Evolutionary conservation across 2,797 vertebrate species (phyloP), one percentile per base, ranked within the genome.

Genomic region (Prunella strophiata): DNA sequence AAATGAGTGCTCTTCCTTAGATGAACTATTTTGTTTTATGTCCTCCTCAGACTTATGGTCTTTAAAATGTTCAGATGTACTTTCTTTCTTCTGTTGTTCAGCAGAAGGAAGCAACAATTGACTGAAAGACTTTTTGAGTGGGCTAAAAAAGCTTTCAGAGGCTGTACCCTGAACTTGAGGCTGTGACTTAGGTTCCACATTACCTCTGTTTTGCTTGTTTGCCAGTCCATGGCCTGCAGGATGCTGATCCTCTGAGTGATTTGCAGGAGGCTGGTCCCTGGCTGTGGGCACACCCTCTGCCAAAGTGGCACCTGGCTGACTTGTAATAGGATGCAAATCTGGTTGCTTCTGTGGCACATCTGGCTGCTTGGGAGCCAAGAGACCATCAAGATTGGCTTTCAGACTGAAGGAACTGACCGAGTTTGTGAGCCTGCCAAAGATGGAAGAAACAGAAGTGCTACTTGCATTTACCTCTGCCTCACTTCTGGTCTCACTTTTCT

Each of bases 121-220:
- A 97, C 98, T 99, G 72, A 99, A 96, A 34, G 99, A 99, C 91
- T 98, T 99, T 85, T 98, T 99, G 30, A 99, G 98, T 17, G 99
- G 99, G 70, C 97, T 98, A 86, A 99, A 98, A 88, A 99, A 98
- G 91, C 91, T 91, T 80, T 95, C 97, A 88, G 94, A 68, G 63
- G 95, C 54, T 66, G 85, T 91, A 70, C 68, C 26, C 29, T 85
- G 94, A 61, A 91, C 93, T 76, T 89, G 73, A n/a, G 78, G 57
- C 13, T 89, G 92, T 66, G 82, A 54, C 63, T 79, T 70, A 63
- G 42, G 3, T 52, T 96, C 96, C 40, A 63, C 81, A 70, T 76
- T 70, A 32, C 8, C 38, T 52, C 20, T 71, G 13, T 13, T 50
- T 62, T 34, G 51, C 18, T 73, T 86, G 72, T 86, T 96, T 94